A percentile compares a stretch with the other conserved stretches of the same genome.
phyloP scores from a whole-genome alignment of 1,140 invertebrate genomes.

The Drosophila elegans region DNA sequence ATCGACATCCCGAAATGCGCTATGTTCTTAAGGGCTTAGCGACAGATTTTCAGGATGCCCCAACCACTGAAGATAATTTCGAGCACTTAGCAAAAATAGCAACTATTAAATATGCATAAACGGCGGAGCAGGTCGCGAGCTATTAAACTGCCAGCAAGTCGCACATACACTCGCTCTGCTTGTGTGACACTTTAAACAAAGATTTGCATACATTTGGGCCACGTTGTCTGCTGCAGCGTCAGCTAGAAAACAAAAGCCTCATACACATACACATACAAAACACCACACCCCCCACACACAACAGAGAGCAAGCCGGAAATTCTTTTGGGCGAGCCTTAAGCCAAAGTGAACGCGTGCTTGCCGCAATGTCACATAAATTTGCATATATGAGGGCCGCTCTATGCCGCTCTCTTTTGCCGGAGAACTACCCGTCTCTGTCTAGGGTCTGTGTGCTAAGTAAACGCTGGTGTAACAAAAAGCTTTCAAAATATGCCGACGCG shows the following conservation, averaged over 20 bases:
- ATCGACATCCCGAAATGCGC: background rate
- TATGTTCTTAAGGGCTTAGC: constrained; percentile 39
- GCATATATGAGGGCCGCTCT: constrained; percentile 60
- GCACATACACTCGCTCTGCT: constrained; percentile 26
- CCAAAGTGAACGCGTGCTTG: constrained; percentile 75
- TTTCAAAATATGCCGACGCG: constrained; percentile 85
- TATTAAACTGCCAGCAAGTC: constrained; percentile 75
- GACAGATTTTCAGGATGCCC: constrained; percentile 44
- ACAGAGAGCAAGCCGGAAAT: constrained; percentile 57
- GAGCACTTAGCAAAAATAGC: constrained; percentile 82
- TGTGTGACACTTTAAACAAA: constrained; percentile 74
- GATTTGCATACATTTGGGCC: constrained; percentile 76
- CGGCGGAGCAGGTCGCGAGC: constrained; percentile 64
- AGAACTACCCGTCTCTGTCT: constrained; percentile 3
- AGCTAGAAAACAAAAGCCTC: constrained; percentile 81
- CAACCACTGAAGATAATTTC: constrained; percentile 55
- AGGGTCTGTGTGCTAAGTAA: constrained; percentile 61
- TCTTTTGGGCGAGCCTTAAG: constrained; percentile 76
- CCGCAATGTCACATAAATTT: constrained; percentile 79
- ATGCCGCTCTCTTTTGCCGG: background rate
- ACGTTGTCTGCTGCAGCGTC: constrained; percentile 72
- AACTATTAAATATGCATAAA: constrained; percentile 84
- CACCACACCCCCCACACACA: constrained; percentile 16
- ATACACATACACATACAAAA: constrained; percentile 20
- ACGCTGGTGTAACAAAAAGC: constrained; percentile 78